Evolutionary conservation across 2,888 invertebrate genomes (phyloP), one percentile per base, ranked within the genome.

Genomic region (Diplazon laetatorius): DNA sequence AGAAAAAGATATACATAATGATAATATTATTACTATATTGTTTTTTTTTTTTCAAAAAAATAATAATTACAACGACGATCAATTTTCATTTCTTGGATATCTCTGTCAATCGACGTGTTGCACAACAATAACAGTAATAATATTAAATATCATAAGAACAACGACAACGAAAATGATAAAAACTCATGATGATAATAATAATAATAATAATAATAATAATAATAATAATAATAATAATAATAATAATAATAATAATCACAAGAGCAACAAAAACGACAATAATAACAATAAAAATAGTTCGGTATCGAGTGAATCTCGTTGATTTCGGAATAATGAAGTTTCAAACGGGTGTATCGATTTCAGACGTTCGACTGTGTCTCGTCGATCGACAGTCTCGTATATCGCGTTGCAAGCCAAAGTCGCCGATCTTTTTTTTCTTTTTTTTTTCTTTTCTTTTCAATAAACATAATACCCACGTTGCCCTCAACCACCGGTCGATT

Each of bases 381-480:
- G 18, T 42, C 59, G 63, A 52, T 46, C 50, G 44, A 63, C 42
- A 50, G 52, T 46, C 60, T 55, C 46, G 37, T 65, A 78, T 35
- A 78, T 78, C 75, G 60, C 62, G 55, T 78, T 78, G 71, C 78
- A 71, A 68, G 55, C 20, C 70, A 42, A 75, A 78, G 78, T 62
- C 75, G 55, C 71, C 66, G 71, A 75, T 78, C 46, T 66, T 55
- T n/a, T n/a, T n/a, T n/a, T n/a, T n/a, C n/a, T n/a, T n/a, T n/a
- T n/a, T n/a, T n/a, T n/a, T n/a, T n/a, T n/a, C n/a, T n/a, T n/a
- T n/a, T 52, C 74, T 63, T 63, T 46, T 78, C 44, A 75, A 44
- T 5, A 66, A 68, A 72, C 65, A 18, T 57, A 72, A 77, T 69
- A 73, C 74, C 65, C n/a, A n/a, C n/a, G 44, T 9, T 62, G 74